phyloP scores from a whole-genome alignment of 1,140 invertebrate species.

The Pteromalus puparum region DNA sequence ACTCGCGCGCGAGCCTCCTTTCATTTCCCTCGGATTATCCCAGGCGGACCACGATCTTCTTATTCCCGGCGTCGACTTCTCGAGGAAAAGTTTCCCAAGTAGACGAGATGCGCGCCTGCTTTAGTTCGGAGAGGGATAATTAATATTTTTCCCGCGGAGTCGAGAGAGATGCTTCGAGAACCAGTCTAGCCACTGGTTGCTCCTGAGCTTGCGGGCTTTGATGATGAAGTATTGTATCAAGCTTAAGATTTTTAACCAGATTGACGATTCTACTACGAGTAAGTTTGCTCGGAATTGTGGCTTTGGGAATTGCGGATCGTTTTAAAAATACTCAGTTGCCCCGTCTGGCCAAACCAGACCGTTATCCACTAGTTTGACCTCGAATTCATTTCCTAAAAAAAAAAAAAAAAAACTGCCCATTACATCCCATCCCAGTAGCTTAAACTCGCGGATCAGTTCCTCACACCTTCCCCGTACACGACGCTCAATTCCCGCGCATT shows the following conservation, averaged over 20 bases:
- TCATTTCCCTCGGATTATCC: slow-evolving; percentile 53
- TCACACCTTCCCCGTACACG: too few relatives aligned
- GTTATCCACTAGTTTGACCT: too few relatives aligned
- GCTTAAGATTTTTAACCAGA: background rate
- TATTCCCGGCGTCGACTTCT: slow-evolving; percentile 28
- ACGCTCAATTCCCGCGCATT: background rate
- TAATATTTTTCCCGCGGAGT: slow-evolving; percentile 17
- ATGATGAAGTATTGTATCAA: too few relatives aligned
- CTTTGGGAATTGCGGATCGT: too few relatives aligned
- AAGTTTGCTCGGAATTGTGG: too few relatives aligned
- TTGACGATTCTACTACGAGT: background rate
- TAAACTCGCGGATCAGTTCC: background rate
- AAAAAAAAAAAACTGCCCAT: too few relatives aligned
- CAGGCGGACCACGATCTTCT: slow-evolving; percentile 25
- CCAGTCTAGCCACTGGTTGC: slow-evolving; percentile 14
- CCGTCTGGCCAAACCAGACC: too few relatives aligned
- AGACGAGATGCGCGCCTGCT: background rate
- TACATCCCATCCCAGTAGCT: too few relatives aligned
- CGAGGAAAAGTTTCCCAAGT: background rate
- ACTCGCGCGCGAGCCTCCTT: background rate
- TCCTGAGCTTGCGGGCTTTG: background rate
- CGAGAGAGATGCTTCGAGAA: too few relatives aligned
- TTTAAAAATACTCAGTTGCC: too few relatives aligned
- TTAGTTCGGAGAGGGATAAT: background rate
- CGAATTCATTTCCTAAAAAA: too few relatives aligned